Base-by-base conservation (phyloP, 2,113 vertebrate genomes). In the Dinomys branickii region DNA sequence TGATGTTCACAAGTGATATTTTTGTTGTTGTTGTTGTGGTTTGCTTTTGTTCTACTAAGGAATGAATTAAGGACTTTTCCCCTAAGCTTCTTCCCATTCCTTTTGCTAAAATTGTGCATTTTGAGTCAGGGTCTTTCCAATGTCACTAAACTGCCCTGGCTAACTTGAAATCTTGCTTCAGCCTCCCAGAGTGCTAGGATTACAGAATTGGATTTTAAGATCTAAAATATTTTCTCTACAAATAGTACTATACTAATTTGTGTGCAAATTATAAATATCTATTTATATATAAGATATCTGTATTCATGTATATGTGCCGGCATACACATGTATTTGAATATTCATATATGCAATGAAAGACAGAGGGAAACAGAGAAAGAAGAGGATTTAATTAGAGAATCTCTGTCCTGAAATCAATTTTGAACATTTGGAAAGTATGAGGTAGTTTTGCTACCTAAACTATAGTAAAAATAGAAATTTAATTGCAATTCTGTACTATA, bases 381-480 rank as follows among this genome's bases (percentile, higher is more conserved):
- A 88, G 9, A 65, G 7, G 1, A 77, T 67, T 1, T 91, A 47
- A 94, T 89, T 73, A 71, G 6, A 83, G 12, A 78, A 13, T 88
- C 52, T 71, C 0, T 47, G 1, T 2, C 41, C 52, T 82, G 26
- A 88, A 67, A 56, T 3, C 58, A 82, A 50, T 0, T 71, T 93
- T 54, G 10, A 59, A 63, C 19, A 0, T 61, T 80, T 87, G 7
- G 50, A 4, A 82, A 59, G 16, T 94, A 84, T 90, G 17, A 75
- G 54, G 47, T 12, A 0, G 14, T 95, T 97, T 85, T 26, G 56
- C 94, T 58, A 94, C 0, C 80, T 67, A 93, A 92, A 92, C 41
- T 22, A 77, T 38, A 94, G 59, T 26, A 84, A 77, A 86, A 96
- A 93, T 41, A 88, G n/a, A 38, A 96, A 84, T 11, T 65, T 65